Evolutionary conservation across 2,113 vertebrate genomes (phyloP), one percentile per base, ranked within the genome.

Genomic region (Motacilla alba): DNA sequence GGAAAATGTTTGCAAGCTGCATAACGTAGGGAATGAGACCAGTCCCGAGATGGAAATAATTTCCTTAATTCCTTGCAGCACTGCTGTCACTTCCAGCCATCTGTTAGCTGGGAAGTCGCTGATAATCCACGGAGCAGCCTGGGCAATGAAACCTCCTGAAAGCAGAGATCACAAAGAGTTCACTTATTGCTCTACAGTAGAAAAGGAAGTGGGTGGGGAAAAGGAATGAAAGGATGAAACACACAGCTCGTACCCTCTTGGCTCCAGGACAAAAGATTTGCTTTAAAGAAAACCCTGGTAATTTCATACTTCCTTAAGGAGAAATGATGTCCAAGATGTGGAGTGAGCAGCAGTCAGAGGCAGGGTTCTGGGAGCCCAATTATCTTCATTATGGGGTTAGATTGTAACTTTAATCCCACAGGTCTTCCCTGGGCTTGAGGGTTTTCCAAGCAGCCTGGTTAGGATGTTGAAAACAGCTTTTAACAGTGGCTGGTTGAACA

Each of bases 111-210:
- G 53, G 92, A 41, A 11, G 28, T 44, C 0, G 0, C 76, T 47
- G 93, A 68, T 85, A 69, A 87, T 76, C 90, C 69, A 50, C 2
- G 30, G 68, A 90, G 70, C 88, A 72, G 70, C 66, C 43, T 39
- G 69, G 79, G 92, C 26, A 15, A 41, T 30, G 72, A 76, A 95
- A 94, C 92, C 89, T 59, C 56, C 80, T 3, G 35, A 90, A 88
- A 87, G 93, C 78, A 75, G 67, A 92, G 95, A 94, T 93, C 92
- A 95, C 86, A 94, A 84, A 77, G 93, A 91, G 90, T 82, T 92
- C 81, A 87, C 67, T 95, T 11, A 91, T 70, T 89, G 86, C 83
- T 95, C 63, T 21, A 30, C 37, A 59, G 81, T 2, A 49, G 91
- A 35, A 88, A 81, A 92, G 94, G 96, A 96, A 97, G 92, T 93